A percentile compares a stretch with the other conserved stretches of the same genome.
phyloP scores from a whole-genome alignment of 2,113 vertebrate species.

The Alligator sinensis region DNA sequence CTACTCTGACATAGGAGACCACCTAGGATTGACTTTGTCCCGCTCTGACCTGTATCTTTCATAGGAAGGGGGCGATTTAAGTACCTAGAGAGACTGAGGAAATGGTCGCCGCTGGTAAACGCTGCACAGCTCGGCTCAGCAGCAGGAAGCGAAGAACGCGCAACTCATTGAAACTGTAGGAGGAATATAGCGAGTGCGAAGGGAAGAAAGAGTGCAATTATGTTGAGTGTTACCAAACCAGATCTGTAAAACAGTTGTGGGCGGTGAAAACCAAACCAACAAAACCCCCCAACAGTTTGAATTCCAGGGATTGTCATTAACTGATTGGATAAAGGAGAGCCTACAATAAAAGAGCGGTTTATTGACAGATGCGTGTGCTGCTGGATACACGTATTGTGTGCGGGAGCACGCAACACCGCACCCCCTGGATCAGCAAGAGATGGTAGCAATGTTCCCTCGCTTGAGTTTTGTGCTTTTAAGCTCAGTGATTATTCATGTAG shows the following conservation, averaged over 20 bases:
- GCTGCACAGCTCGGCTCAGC: background rate
- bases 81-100: background rate
- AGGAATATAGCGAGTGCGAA: background rate
- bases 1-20: conserved; percentile 18
- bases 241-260: background rate
- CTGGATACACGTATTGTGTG: background rate
- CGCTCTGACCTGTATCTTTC: background rate
- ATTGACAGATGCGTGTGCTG: background rate
- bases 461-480: background rate
- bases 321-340: background rate
- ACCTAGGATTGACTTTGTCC: background rate
- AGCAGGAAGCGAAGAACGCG: background rate
- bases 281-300: accelerated
- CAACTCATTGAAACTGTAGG: accelerated
- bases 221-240: accelerated
- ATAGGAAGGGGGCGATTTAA: background rate
- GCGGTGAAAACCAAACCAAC: background rate
- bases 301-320: accelerated
- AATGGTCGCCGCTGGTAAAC: too few relatives aligned
- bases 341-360: accelerated
- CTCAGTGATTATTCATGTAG: background rate
- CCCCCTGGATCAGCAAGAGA: background rate
- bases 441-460: too few relatives aligned
- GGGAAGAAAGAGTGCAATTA: background rate
- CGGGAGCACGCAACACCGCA: background rate